A percentile compares a stretch with the other conserved stretches of the same genome.
phyloP scores from a whole-genome alignment of 2,797 vertebrate species.

The Enteromius unitaeniatus region DNA sequence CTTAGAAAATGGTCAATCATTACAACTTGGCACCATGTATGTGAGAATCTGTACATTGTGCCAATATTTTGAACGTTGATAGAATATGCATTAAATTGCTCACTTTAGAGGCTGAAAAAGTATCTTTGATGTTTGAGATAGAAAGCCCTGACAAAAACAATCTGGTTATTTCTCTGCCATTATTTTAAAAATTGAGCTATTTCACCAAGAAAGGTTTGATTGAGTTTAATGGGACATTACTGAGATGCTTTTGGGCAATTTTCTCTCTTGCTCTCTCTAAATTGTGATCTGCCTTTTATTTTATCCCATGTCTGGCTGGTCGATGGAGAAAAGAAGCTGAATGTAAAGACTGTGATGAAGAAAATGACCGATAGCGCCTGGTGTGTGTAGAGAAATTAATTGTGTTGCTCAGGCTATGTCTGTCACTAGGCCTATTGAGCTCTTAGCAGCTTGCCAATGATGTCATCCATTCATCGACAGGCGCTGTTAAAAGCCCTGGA shows the following conservation, averaged over 20 bases:
- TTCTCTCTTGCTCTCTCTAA: slow-evolving; percentile 16
- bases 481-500: slow-evolving; percentile 32
- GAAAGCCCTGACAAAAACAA: not conserved
- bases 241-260: slow-evolving; percentile 31
- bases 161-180: not conserved
- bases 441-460: slow-evolving; percentile 39
- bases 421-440: slow-evolving; percentile 31
- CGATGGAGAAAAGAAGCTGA: not conserved
- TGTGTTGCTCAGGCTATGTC: slow-evolving; percentile 40
- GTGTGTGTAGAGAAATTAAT: slow-evolving; percentile 12
- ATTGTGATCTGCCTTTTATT: slow-evolving; percentile 12
- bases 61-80: not conserved
- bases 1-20: not conserved
- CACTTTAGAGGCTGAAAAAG: not conserved
- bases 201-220: slow-evolving; percentile 30
- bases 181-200: slow-evolving; percentile 10
- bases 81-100: not conserved
- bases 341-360: not conserved
- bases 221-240: slow-evolving; percentile 44
- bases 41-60: not conserved
- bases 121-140: slow-evolving; percentile 1
- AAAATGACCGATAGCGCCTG: not conserved
- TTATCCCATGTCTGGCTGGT: not conserved
- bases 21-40: not conserved
- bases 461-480: slow-evolving; percentile 41